These are phyloP conservation scores for Bombus difficillimus DNA, from an alignment of 1,140 invertebrate genomes.

Conservation along the genomic window DNA sequence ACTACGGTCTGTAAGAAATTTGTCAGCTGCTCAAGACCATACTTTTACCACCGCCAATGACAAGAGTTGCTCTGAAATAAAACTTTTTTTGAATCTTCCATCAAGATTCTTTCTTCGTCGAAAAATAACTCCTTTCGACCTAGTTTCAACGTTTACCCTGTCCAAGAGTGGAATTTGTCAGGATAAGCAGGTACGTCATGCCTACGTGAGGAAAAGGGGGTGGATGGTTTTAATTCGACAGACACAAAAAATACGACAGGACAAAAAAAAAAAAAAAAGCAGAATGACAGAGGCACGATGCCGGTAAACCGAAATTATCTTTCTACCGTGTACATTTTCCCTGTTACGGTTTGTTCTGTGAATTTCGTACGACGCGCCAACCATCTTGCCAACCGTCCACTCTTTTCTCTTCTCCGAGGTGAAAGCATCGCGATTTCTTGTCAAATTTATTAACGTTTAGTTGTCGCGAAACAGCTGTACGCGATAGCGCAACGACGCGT, in stretches of 20 bases:
- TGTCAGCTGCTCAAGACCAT: too few relatives aligned
- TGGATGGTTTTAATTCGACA: not conserved
- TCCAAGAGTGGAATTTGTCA: not conserved
- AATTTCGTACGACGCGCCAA: not conserved
- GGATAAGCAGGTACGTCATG: not conserved
- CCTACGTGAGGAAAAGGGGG: not conserved
- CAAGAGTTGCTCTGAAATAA: too few relatives aligned
- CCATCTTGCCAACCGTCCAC: not conserved
- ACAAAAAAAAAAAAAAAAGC: not conserved
- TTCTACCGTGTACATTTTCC: not conserved
- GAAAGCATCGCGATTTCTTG: not conserved
- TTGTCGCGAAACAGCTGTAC: not conserved
- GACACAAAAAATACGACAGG: not conserved
- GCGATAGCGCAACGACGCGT: not conserved
- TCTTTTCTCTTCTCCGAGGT: too few relatives aligned
- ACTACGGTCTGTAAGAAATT: too few relatives aligned
- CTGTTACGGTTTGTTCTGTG: not conserved
- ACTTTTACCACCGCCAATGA: too few relatives aligned
- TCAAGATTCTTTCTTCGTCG: too few relatives aligned
- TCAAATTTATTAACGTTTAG: not conserved
- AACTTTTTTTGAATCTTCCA: too few relatives aligned
- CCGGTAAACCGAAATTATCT: constrained; percentile 15
- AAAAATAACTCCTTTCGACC: too few relatives aligned
- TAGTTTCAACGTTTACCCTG: not conserved
- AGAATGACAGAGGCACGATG: not conserved